phyloP scores from a whole-genome alignment of 2,888 invertebrate species.

The Zygaena filipendulae region DNA sequence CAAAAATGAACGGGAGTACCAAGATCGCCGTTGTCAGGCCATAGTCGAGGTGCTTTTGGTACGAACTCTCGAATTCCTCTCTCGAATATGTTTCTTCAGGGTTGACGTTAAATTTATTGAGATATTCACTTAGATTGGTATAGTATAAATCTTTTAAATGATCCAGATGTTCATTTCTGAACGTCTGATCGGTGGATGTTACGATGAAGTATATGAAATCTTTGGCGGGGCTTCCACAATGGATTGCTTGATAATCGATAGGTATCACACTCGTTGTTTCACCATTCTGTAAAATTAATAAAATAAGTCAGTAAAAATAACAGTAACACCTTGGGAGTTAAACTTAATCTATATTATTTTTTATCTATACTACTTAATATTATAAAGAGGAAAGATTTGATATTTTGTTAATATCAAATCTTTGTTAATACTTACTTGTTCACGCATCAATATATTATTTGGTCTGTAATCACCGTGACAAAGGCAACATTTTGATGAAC shows the following conservation, averaged over 20 bases:
- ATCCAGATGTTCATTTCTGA: constrained; percentile 26
- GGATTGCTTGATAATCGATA: constrained; percentile 31
- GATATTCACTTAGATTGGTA: constrained; percentile 21
- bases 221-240: constrained; percentile 27
- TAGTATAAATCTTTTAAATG: constrained; percentile 29
- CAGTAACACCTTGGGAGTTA: too few species aligned
- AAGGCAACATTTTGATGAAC: too few species aligned
- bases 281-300: constrained; percentile 22
- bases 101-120: constrained; percentile 26
- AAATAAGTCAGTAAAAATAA: too few species aligned
- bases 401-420: too few species aligned
- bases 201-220: constrained; percentile 33
- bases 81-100: constrained; percentile 24
- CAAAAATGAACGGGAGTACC: constrained; percentile 26
- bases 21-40: constrained; percentile 24
- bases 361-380: too few species aligned
- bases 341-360: too few species aligned
- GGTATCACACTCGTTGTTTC: constrained; percentile 19
- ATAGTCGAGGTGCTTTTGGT: constrained; percentile 24
- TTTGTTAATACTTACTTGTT: too few species aligned
- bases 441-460: constrained; percentile 24
- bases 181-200: constrained; percentile 24
- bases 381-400: too few species aligned
- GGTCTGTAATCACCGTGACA: constrained; percentile 28
- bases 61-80: constrained; percentile 26